These are phyloP conservation scores for Conops quadrifasciatus DNA, from an alignment of 2,888 invertebrate genomes.

Conservation along the genomic window DNA sequence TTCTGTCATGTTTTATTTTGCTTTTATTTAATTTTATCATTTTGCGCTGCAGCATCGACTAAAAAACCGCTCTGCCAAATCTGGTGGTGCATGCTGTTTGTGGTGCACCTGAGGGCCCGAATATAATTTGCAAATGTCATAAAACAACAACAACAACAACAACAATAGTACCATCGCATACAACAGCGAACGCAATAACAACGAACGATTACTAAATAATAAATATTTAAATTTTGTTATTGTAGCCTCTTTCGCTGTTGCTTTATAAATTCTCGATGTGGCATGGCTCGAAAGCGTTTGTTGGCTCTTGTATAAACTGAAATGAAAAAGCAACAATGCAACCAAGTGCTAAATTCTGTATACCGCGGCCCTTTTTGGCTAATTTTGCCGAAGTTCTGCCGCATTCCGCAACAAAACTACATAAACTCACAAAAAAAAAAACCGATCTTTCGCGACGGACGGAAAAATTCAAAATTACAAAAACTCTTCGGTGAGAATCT, in stretches of 20 bases:
- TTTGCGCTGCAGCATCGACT: neutral
- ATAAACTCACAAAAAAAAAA: neutral
- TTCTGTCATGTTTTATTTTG: neutral
- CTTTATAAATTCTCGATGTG: neutral
- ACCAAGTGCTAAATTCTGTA: too few relatives aligned
- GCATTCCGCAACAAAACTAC: neutral
- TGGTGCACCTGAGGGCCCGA: constrained; percentile 4
- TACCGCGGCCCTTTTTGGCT: too few relatives aligned
- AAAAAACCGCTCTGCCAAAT: neutral
- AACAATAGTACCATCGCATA: neutral
- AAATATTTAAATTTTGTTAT: neutral
- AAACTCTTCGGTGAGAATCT: neutral
- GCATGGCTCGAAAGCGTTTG: neutral
- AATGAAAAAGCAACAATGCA: too few relatives aligned
- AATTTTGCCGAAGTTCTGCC: neutral
- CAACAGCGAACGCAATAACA: neutral
- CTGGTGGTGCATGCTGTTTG: neutral
- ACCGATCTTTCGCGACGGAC: neutral
- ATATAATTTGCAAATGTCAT: neutral
- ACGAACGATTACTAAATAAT: neutral
- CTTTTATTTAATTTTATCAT: neutral
- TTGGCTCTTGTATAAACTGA: too few relatives aligned
- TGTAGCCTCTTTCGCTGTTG: neutral
- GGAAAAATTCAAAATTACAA: neutral
- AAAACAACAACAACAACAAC: neutral